Evolutionary conservation across 2,113 vertebrate species (phyloP).

Genomic region (Prunella fulvescens): DNA sequence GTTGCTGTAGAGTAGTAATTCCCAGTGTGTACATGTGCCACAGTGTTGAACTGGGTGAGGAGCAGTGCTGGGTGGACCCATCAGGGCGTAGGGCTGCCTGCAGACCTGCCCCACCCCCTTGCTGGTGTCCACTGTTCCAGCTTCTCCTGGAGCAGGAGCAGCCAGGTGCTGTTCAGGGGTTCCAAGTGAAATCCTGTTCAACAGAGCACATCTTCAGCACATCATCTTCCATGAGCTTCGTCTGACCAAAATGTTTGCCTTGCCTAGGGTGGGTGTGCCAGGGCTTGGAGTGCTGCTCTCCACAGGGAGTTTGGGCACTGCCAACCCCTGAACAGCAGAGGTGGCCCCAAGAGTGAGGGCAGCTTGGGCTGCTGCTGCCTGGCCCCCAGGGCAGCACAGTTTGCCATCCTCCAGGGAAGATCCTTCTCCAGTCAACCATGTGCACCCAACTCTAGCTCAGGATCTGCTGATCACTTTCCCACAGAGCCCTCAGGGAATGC

Average conservation of each 20-base stretch:
- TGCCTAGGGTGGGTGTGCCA: accelerated
- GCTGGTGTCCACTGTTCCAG: neutral
- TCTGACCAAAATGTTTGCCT: neutral
- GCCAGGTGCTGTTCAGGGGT: neutral
- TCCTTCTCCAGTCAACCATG: neutral
- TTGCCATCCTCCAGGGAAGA: neutral
- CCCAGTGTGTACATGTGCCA: neutral
- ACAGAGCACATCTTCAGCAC: neutral
- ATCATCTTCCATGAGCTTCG: neutral
- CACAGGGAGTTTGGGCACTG: neutral
- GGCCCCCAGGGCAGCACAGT: neutral
- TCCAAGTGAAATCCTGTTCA: neutral
- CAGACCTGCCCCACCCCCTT: neutral
- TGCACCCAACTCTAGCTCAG: neutral
- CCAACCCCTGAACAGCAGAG: neutral
- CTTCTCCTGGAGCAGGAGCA: neutral
- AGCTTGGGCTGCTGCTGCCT: neutral
- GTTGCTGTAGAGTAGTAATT: conserved; percentile 39
- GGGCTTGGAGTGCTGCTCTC: neutral
- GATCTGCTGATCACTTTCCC: neutral
- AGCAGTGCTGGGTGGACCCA: neutral
- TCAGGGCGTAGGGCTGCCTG: neutral
- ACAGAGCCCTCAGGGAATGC: neutral
- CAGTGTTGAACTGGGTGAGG: neutral
- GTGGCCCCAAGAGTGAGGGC: neutral